Base-by-base conservation (phyloP, 2,797 vertebrate genomes). In the Dendrocincla tyrannina region DNA sequence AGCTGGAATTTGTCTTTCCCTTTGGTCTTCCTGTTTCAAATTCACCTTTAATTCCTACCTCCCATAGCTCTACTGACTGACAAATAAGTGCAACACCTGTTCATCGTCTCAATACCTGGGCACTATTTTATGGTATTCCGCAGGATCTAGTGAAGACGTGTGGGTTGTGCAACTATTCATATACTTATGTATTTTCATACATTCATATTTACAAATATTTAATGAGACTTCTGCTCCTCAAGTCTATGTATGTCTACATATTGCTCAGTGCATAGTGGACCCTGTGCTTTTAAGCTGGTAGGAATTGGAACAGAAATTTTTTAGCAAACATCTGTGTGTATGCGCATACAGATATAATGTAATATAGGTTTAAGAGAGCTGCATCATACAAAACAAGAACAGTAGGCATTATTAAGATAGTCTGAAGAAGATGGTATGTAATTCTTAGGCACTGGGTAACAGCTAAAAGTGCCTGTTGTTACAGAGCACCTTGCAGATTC, bases 281-380 rank as follows among this genome's bases (percentile, higher is more conserved):
- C 3, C 5, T 42, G 2, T 60, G 44, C 8, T 67, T 93, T 88
- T 83, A 41, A 68, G 37, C 25, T 87, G 33, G 24, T 62, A 32
- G 20, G 27, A 70, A 22, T 41, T 66, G 50, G 18, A 89, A 39
- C 15, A 68, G 20, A 52, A 47, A 1, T 33, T 20, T 89, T 86
- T 85, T 56, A n/a, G 32, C 28, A 44, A 42, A 44, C 16, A 59
- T 75, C 32, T 39, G 10, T 19, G 7, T 53, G 6, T 23, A 17
- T 49, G 10, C 11, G 47, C 0, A 1, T 52, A 58, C 28, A 64
- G 18, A n/a, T 81, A 13, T 0, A 32, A 27, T 11, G 7, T 49
- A 64, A 15, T 7, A 76, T 35, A 58, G 3, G 5, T 62, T 85
- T 62, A 55, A 70, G 52, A 77, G 32, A 92, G 23, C 30, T 80